Evolutionary conservation across 1,140 invertebrate species (phyloP).

Genomic region (Planococcus citri): DNA sequence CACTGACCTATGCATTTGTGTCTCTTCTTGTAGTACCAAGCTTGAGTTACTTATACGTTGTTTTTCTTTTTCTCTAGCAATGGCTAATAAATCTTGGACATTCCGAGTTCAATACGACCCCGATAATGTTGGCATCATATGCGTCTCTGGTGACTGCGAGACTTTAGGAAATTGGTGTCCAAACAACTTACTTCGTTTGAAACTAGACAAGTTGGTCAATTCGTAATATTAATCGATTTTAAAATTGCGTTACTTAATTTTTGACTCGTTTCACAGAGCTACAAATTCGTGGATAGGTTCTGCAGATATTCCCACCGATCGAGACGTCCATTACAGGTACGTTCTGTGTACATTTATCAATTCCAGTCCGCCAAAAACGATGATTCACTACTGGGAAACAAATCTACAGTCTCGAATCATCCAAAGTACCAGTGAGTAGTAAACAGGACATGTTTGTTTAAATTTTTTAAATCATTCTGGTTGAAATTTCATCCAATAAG

Average conservation of each 20-base stretch:
- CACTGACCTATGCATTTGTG: too few relatives aligned
- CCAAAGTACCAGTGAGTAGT: background rate
- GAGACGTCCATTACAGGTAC: background rate
- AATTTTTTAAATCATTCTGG: background rate
- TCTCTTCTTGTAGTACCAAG: too few relatives aligned
- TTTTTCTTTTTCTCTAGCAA: background rate
- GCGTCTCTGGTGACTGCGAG: slow-evolving; percentile 39
- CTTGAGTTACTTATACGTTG: too few relatives aligned
- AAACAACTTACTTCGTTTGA: background rate
- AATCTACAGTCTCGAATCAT: background rate
- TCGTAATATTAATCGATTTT: too few relatives aligned
- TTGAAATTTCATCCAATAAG: background rate
- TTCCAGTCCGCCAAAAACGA: background rate
- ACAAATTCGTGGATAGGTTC: background rate
- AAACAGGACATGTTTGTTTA: background rate
- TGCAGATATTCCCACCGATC: background rate
- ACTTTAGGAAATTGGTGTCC: slow-evolving; percentile 38
- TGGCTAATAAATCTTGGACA: background rate
- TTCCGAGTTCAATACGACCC: background rate
- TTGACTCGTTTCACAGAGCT: background rate
- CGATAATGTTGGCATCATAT: slow-evolving; percentile 27
- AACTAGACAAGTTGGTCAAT: background rate
- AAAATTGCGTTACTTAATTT: too few relatives aligned
- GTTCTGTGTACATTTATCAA: background rate
- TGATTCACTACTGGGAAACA: slow-evolving; percentile 8